Evolutionary conservation across 2,888 invertebrate genomes (phyloP).

Genomic region (Clepsis dumicolana): DNA sequence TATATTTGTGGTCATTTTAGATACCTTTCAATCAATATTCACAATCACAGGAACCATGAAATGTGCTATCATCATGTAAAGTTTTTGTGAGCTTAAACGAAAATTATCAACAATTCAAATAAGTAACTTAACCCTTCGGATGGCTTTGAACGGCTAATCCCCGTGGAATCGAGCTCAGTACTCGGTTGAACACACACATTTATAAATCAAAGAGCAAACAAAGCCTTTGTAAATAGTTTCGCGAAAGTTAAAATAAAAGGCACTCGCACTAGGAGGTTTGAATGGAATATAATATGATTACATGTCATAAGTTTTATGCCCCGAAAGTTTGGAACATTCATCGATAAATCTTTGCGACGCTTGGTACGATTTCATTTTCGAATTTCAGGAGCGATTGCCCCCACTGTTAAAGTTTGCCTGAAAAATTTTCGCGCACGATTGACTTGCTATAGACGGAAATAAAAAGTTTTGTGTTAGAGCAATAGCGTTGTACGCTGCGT

Average conservation of each 20-base stretch:
- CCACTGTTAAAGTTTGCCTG: conserved; percentile 86
- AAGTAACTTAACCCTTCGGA: conserved; percentile 32
- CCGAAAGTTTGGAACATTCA: conserved; percentile 84
- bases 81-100: background rate
- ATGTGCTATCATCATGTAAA: too few species aligned
- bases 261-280: conserved; percentile 53
- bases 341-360: conserved; percentile 86
- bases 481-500: conserved; percentile 80
- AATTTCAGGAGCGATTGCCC: conserved; percentile 86
- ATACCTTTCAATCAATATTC: too few species aligned
- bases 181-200: conserved; percentile 41
- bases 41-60: too few species aligned
- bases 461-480: conserved; percentile 85
- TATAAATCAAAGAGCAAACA: conserved; percentile 43
- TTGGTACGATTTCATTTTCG: conserved; percentile 86
- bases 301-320: conserved; percentile 86
- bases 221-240: conserved; percentile 42
- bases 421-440: conserved; percentile 86
- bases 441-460: conserved; percentile 86
- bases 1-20: too few species aligned
- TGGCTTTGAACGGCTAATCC: conserved; percentile 32
- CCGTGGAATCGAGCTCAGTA: conserved; percentile 18
- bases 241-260: conserved; percentile 44
- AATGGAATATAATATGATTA: conserved; percentile 81
- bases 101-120: conserved; percentile 25